Base-by-base conservation (phyloP, 2,888 invertebrate genomes). In the Lagria hirta region DNA sequence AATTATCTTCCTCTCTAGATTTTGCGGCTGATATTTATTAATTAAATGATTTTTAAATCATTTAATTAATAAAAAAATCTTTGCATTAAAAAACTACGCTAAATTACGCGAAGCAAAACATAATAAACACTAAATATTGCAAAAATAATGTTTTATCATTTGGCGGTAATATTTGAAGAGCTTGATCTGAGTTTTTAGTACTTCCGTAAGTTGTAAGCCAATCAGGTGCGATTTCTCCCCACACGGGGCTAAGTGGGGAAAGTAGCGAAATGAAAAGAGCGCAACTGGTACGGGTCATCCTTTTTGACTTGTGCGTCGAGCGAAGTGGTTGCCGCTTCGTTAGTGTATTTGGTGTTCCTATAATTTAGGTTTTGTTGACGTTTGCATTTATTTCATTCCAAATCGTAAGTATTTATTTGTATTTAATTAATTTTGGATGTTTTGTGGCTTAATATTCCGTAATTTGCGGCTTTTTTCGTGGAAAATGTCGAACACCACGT, bases 241-340 rank as follows among this genome's bases (percentile, higher is more conserved):
- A 29, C 20, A 23, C 10, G 23, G 16, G 15, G 46, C n/a, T n/a
- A n/a, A n/a, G n/a, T n/a, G 41, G 48, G 40, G 36, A 30, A 41
- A 35, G n/a, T n/a, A n/a, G n/a, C n/a, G n/a, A 20, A 48, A 50
- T 45, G 61, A 57, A 58, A 54, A 53, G 56, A 58, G 54, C 54
- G 55, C 54, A 57, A 58, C 54, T 49, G 51, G 56, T 50, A 52
- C 53, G 51, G 51, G 59, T 67, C 69, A 62, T 70, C 68, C 70
- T 71, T 71, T 71, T 66, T 65, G 60, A 68, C 65, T 65, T 59
- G 66, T 60, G 66, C 67, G 64, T 69, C 65, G 61, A 54, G 53
- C 61, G 58, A 70, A 69, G 63, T 59, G 66, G 70, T 70, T 64
- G 70, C 57, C 59, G 62, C 59, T 58, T 58, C 58, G 57, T 65